Evolutionary conservation across 35 echinoderm and acorn worm genomes (phyloP).

Genomic region (Amphiura filiformis): DNA sequence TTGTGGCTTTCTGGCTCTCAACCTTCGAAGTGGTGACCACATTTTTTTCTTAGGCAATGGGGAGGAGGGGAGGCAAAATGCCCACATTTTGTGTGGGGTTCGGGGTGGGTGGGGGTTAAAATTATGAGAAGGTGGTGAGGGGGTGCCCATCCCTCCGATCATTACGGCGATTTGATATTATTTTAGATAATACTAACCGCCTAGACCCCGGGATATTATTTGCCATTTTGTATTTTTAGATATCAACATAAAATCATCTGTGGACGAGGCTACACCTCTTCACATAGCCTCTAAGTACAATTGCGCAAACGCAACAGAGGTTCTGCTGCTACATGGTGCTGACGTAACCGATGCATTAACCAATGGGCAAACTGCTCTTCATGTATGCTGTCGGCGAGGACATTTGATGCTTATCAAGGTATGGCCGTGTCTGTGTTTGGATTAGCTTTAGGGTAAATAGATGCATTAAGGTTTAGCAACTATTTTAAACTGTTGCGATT

Average conservation of each 20-base stretch:
- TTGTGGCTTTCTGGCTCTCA: no score
- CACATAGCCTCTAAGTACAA: background rate
- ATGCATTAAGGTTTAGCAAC: background rate
- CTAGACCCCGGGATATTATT: background rate
- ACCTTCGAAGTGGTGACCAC: background rate
- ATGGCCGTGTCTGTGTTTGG: background rate
- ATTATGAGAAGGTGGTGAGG: no score
- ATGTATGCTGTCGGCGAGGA: background rate
- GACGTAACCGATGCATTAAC: background rate
- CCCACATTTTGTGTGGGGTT: background rate
- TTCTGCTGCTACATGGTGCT: background rate
- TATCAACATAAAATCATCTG: background rate
- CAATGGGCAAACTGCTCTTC: background rate
- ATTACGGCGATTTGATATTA: background rate
- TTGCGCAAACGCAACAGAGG: background rate
- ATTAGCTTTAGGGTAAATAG: background rate
- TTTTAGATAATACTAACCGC: background rate
- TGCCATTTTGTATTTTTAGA: background rate
- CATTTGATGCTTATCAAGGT: background rate
- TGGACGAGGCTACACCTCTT: background rate
- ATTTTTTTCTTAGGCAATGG: background rate
- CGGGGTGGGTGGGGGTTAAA: background rate
- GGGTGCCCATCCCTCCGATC: no score
- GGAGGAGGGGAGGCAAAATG: background rate
- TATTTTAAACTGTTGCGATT: no score